phyloP scores from a whole-genome alignment of 2,888 invertebrate genomes.

The Sarcophaga variegata region DNA sequence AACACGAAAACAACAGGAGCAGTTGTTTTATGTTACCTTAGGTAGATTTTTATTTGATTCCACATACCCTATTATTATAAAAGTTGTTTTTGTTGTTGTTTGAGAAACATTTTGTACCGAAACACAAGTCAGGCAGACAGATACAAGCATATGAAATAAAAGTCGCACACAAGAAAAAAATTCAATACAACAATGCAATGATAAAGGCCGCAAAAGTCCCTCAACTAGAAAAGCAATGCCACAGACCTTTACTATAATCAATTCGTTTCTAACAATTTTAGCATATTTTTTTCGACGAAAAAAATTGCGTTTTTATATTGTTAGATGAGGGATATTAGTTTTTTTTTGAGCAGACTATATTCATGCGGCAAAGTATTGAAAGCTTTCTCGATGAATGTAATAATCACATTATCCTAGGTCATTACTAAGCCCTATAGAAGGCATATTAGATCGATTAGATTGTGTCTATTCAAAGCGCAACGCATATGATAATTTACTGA shows the following conservation, averaged over 20 bases:
- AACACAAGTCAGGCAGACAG: constrained; percentile 41
- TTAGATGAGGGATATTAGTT: too few species aligned
- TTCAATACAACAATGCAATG: neutral
- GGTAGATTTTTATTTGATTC: constrained; percentile 44
- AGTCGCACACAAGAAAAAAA: constrained; percentile 18
- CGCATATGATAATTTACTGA: too few species aligned
- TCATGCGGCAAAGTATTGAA: too few species aligned
- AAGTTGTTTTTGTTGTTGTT: constrained; percentile 42
- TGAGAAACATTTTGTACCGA: constrained; percentile 50
- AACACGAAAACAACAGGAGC: constrained; percentile 60
- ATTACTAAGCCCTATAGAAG: too few species aligned
- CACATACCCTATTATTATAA: constrained; percentile 14
- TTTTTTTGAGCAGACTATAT: too few species aligned
- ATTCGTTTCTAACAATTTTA: neutral
- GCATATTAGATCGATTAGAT: too few species aligned
- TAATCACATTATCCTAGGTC: too few species aligned
- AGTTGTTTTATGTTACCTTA: constrained; percentile 66
- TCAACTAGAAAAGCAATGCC: constrained; percentile 8
- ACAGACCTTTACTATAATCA: neutral
- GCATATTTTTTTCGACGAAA: too few species aligned
- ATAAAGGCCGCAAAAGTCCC: constrained; percentile 29
- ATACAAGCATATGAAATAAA: constrained; percentile 31
- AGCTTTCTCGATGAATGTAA: too few species aligned
- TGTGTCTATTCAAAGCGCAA: too few species aligned
- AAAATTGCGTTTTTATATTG: too few species aligned